Conservation (phyloP, 2,797 vertebrate genomes). For the Chaetophractus vellerosus region DNA sequence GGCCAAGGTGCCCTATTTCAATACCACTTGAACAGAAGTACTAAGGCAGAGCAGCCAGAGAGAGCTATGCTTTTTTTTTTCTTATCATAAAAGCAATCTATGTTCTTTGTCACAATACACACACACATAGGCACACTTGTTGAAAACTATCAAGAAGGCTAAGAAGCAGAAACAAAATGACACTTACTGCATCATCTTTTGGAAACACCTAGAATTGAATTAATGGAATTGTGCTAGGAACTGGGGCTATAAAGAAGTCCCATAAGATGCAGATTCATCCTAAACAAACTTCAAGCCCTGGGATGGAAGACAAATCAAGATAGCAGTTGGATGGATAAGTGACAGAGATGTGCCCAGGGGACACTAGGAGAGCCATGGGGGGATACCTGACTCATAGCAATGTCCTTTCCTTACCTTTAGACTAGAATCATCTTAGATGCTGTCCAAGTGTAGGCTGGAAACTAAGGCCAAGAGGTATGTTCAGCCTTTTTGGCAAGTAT, state of each 20-base stretch:
- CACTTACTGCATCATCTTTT: neutral
- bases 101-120: neutral
- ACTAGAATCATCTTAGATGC: neutral
- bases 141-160: neutral
- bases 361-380: neutral
- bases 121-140: neutral
- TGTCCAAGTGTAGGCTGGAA: neutral
- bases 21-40: neutral
- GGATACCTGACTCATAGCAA: neutral
- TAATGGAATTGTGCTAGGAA: neutral
- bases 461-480: neutral
- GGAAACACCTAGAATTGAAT: neutral
- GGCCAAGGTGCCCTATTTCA: neutral
- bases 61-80: neutral
- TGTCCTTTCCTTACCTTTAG: neutral
- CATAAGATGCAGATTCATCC: neutral
- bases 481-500: too few species aligned
- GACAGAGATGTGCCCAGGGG: neutral
- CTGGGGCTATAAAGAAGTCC: neutral
- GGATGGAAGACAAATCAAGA: neutral
- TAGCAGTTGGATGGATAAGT: neutral
- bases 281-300: neutral
- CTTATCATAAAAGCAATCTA: neutral
- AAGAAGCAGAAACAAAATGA: slow-evolving; percentile 20
- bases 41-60: neutral